Base-by-base conservation (phyloP, 2,888 invertebrate species). In the Drosophila testacea region DNA sequence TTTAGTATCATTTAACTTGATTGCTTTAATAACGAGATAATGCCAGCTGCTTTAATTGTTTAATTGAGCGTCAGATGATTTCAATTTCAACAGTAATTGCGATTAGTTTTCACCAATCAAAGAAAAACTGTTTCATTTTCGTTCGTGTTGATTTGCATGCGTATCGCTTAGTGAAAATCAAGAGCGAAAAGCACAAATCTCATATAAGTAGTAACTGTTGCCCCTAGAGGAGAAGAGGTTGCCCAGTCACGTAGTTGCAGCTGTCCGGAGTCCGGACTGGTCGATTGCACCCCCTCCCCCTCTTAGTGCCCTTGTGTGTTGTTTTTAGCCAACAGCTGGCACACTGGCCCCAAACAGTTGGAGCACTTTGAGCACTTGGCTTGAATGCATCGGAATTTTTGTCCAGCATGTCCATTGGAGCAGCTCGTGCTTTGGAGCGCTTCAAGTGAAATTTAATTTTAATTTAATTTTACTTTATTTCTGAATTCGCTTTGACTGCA, bases 371-470 rank as follows among this genome's bases (percentile, higher is more conserved):
- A 44, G 28, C 44, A 10, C 16, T 56, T 57, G 30, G 46, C 60
- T 55, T 27, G 13, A 38, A 52, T 66, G 64, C 69, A 64, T 62
- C 32, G 54, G 54, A 38, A 56, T 63, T 77, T 62, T 65, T 54
- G 51, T 65, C 56, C 71, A 57, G 52, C 55, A 67, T 50, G 47
- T 67, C 41, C 62, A 48, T 48, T 50, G n/a, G 54, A 42, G 44
- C 51, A 39, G 27, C 41, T 57, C 59, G 71, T 75, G 81, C 78
- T 78, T 72, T 50, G 67, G 41, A 87, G 82, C 52, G 30, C 70
- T 46, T 57, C 59, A 72, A 83, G 82, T 77, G 85, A 83, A 83
- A 83, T 78, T 87, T 79, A 56, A 73, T 86, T 83, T 83, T 54
- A 41, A 61, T 81, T 84, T 71, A 44, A 72, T 72, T 46, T 52